Evolutionary conservation across 2,113 vertebrate species (phyloP).

Genomic region (Xiphorhynchus elegans): DNA sequence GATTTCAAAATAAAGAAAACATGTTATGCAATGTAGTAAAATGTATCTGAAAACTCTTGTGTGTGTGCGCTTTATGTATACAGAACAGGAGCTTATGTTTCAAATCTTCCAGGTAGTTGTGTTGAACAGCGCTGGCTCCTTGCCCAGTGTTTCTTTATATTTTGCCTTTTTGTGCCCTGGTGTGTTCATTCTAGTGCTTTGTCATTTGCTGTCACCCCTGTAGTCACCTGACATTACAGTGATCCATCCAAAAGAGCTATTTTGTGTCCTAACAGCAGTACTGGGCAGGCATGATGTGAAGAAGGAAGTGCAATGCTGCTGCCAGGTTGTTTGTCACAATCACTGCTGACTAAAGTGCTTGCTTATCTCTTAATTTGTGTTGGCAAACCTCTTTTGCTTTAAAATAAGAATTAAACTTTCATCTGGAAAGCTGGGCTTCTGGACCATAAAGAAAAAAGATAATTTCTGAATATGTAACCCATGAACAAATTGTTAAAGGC

Average conservation of each 20-base stretch:
- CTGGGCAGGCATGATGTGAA: fast-evolving
- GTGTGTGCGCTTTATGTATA: neutral
- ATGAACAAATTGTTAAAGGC: neutral
- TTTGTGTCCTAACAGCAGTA: neutral
- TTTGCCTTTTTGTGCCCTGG: neutral
- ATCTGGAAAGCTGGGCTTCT: neutral
- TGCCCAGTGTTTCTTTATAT: neutral
- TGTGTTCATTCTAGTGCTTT: neutral
- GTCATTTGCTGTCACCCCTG: neutral
- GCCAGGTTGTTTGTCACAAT: neutral
- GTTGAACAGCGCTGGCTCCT: neutral
- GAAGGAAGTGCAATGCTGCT: neutral
- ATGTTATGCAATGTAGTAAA: neutral
- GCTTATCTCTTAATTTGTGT: neutral
- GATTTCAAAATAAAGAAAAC: neutral
- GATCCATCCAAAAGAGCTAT: neutral
- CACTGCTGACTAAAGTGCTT: neutral
- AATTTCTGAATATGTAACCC: neutral
- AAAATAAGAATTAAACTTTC: neutral
- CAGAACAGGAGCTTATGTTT: neutral
- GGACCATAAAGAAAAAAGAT: neutral
- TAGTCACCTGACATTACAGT: fast-evolving
- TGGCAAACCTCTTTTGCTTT: neutral
- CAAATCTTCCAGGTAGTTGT: neutral
- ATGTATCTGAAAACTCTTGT: neutral